Evolutionary conservation across 2,888 invertebrate species (phyloP).

Genomic region (Ariolimax columbianus): DNA sequence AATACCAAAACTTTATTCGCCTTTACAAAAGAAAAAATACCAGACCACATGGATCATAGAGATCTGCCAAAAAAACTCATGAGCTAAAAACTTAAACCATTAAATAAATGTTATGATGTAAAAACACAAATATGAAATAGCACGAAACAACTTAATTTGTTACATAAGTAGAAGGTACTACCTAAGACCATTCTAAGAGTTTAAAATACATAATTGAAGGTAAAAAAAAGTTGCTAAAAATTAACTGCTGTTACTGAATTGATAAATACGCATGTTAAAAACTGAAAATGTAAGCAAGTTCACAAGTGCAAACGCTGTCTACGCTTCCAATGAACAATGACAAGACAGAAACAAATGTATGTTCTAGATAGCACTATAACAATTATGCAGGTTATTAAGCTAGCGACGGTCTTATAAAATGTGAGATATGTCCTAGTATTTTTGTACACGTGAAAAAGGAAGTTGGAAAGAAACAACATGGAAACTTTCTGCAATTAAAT

Average conservation of each 20-base stretch:
- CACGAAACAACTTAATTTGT: neutral
- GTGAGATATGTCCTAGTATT: too few species aligned
- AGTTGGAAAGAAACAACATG: too few species aligned
- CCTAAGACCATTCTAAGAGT: neutral
- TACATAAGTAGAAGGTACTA: neutral
- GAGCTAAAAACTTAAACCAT: neutral
- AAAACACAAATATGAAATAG: neutral
- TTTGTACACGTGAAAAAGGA: too few species aligned
- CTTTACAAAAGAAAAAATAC: conserved; percentile 1
- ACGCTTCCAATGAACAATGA: neutral
- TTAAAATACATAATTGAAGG: neutral
- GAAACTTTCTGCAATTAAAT: too few species aligned
- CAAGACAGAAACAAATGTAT: neutral
- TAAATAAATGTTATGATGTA: neutral
- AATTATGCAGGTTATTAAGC: neutral
- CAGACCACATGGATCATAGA: neutral
- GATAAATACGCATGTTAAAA: neutral
- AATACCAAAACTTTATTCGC: conserved; percentile 32
- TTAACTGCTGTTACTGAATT: neutral
- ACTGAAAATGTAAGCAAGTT: neutral
- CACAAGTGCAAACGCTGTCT: neutral
- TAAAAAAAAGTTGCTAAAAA: neutral
- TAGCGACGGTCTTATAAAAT: neutral
- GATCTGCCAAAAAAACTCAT: neutral
- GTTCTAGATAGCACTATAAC: neutral